Percentiles rank a stretch among this genome's conserved stretches.
phyloP scores from a whole-genome alignment of 2,113 vertebrate genomes.

The Aegotheles bennettii region DNA sequence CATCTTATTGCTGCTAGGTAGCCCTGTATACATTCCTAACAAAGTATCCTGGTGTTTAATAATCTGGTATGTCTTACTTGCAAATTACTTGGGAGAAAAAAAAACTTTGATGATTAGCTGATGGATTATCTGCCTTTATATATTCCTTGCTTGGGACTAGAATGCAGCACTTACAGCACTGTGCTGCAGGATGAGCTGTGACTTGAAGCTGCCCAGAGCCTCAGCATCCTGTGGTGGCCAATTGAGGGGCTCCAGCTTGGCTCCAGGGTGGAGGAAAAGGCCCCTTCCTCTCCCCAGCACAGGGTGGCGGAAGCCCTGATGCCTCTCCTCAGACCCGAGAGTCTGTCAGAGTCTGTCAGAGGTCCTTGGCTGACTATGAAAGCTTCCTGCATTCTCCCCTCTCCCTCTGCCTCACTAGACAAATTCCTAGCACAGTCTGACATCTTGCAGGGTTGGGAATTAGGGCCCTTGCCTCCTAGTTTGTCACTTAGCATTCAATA shows the following conservation, averaged over 20 bases:
- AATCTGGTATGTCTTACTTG: not conserved
- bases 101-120: not conserved
- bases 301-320: not conserved
- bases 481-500: not conserved
- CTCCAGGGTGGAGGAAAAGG: not conserved
- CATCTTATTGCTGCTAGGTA: not conserved
- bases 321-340: not conserved
- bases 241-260: not conserved
- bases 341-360: too few relatives aligned
- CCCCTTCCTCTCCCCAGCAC: not conserved
- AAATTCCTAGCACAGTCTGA: not conserved
- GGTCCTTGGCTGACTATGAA: not conserved
- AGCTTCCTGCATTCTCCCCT: not conserved
- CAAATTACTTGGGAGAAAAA: not conserved
- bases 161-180: not conserved
- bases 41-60: not conserved
- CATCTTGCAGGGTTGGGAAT: not conserved
- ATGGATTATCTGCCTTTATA: not conserved
- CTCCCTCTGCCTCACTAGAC: not conserved
- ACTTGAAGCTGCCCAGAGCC: not conserved
- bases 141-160: not conserved
- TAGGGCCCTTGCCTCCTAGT: not conserved
- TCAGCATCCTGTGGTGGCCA: accelerated
- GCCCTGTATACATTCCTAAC: not conserved
- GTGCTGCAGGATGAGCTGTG: not conserved